phyloP scores from a whole-genome alignment of 2,888 invertebrate species.

The Polyommatus iphigenia region DNA sequence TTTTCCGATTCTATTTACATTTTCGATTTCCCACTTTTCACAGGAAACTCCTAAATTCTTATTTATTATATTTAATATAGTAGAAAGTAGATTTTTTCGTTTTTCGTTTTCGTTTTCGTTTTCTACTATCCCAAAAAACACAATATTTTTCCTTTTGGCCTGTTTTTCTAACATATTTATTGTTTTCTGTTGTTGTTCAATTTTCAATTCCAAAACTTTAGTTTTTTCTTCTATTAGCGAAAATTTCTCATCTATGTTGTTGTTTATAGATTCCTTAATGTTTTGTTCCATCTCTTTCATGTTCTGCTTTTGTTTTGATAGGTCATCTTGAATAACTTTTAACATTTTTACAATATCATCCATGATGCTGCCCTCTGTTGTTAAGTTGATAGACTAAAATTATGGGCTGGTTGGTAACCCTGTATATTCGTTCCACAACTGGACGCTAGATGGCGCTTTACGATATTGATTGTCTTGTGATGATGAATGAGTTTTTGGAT shows the following conservation, averaged over 20 bases:
- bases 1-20: no score
- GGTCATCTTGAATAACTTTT: no score
- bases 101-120: constrained; percentile 37
- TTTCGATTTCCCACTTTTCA: no score
- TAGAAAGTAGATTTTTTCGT: constrained; percentile 31
- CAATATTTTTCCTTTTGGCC: constrained; percentile 41
- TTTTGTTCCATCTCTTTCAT: constrained; percentile 44
- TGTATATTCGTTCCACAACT: neutral
- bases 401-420: neutral
- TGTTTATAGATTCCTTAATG: constrained; percentile 43
- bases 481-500: no score
- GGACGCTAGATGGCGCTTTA: neutral
- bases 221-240: constrained; percentile 38
- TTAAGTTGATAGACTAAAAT: neutral
- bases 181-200: constrained; percentile 44
- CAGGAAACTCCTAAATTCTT: no score
- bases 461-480: neutral
- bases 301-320: constrained; percentile 40
- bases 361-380: constrained; percentile 24
- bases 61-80: no score
- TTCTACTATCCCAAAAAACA: constrained; percentile 44
- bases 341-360: constrained; percentile 35
- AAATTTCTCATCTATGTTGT: constrained; percentile 43
- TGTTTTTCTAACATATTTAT: constrained; percentile 42
- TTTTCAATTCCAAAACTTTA: constrained; percentile 39